phyloP scores from a whole-genome alignment of 2,113 vertebrate genomes.

The Hylia prasina region DNA sequence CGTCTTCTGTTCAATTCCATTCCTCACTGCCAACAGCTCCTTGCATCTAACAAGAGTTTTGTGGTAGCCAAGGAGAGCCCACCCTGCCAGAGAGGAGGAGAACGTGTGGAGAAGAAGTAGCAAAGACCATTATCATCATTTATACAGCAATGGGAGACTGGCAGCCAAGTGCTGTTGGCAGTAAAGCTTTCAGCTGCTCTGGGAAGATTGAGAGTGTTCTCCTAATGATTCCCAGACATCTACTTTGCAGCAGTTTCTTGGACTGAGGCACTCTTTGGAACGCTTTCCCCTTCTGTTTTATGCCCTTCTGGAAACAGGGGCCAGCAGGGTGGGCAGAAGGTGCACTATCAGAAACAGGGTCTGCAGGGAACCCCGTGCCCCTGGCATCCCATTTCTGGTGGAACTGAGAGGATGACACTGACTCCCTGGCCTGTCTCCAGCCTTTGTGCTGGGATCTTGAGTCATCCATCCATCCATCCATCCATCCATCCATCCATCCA shows the following conservation, averaged over 20 bases:
- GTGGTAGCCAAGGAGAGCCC: not conserved
- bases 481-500: not conserved
- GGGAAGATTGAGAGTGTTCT: conserved; percentile 28
- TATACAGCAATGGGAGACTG: conserved; percentile 38
- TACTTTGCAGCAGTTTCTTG: not conserved
- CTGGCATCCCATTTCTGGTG: not conserved
- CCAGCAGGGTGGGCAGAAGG: not conserved
- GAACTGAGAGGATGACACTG: not conserved
- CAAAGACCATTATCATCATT: conserved; percentile 45
- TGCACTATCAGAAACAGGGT: not conserved
- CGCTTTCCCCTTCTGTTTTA: not conserved
- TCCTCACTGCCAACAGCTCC: not conserved
- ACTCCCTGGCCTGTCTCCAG: not conserved
- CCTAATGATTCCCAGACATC: conserved; percentile 55
- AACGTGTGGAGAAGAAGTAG: conserved; percentile 37
- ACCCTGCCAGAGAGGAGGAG: not conserved
- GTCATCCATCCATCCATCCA: not conserved
- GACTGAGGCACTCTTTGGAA: not conserved
- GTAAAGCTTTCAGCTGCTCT: conserved; percentile 59
- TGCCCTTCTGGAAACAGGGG: not conserved
- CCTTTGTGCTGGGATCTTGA: not conserved
- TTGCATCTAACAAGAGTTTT: not conserved
- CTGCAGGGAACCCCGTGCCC: fast-evolving
- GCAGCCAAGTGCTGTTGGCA: conserved; percentile 51
- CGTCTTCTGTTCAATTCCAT: not conserved